phyloP scores from a whole-genome alignment of 2,888 invertebrate genomes.

The Diaprepes abbreviatus region DNA sequence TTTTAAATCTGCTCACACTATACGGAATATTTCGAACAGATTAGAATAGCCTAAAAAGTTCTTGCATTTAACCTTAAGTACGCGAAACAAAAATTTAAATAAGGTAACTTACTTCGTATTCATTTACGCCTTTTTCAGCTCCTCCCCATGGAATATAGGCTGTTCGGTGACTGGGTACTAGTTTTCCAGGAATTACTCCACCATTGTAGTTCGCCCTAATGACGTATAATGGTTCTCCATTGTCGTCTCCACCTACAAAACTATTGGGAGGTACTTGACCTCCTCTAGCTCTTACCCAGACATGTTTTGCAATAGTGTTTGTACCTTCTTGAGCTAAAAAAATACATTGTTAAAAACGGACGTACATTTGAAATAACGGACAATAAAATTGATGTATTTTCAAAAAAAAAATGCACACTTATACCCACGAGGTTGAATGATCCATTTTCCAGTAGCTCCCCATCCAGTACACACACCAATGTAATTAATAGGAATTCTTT shows the following conservation, averaged over 20 bases:
- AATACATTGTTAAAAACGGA: no score
- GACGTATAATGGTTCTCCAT: conserved; percentile 75
- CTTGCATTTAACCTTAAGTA: no score
- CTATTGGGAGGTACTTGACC: conserved; percentile 82
- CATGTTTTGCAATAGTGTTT: no score
- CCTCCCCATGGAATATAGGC: conserved; percentile 85
- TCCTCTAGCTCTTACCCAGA: conserved; percentile 80
- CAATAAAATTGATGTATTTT: no score
- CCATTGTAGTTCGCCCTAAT: conserved; percentile 80
- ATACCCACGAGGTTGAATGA: conserved; percentile 71
- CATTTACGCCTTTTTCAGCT: conserved; percentile 75
- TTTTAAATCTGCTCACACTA: no score
- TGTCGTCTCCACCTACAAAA: conserved; percentile 76
- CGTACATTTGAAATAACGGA: no score
- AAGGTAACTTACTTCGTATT: conserved; percentile 82
- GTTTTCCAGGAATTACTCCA: conserved; percentile 85
- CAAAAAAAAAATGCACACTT: no score
- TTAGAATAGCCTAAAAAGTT: no score
- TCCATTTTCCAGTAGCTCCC: conserved; percentile 87
- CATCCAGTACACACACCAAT: conserved; percentile 90
- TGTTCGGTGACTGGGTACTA: conserved; percentile 76
- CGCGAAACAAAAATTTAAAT: no score
- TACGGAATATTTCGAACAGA: no score
- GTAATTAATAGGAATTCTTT: conserved; percentile 78
- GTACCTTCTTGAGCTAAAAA: conserved; percentile 5